Percentiles rank a stretch among this genome's conserved stretches.
phyloP scores from a whole-genome alignment of 2,888 invertebrate genomes.

The Bedellia somnulentella region DNA sequence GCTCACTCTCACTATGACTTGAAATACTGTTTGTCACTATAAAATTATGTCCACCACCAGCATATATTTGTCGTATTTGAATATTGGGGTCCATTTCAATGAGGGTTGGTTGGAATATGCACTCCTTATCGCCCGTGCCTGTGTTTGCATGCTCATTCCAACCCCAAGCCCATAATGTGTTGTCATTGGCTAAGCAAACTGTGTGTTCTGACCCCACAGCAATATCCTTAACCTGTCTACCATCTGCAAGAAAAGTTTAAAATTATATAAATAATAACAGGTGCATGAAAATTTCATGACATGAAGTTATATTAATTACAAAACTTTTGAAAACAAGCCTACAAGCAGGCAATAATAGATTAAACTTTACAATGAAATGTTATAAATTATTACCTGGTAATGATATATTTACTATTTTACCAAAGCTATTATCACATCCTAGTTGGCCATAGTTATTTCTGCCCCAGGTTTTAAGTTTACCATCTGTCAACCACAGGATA shows the following conservation, averaged over 20 bases:
- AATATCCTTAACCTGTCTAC: slow-evolving; percentile 53
- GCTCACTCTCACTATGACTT: not conserved
- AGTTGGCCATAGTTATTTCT: slow-evolving; percentile 81
- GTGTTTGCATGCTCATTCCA: slow-evolving; percentile 92
- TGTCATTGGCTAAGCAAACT: slow-evolving; percentile 66
- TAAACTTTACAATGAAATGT: not conserved
- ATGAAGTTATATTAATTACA: not conserved
- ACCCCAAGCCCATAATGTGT: slow-evolving; percentile 76
- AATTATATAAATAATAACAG: not conserved
- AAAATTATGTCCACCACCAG: slow-evolving; percentile 51
- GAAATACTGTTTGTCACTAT: slow-evolving; percentile 17
- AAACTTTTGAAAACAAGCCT: not conserved
- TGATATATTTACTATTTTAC: slow-evolving; percentile 27
- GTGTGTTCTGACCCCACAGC: slow-evolving; percentile 81
- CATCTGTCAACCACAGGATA: slow-evolving; percentile 63
- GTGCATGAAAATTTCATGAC: not conserved
- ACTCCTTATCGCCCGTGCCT: slow-evolving; percentile 56
- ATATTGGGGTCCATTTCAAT: slow-evolving; percentile 16
- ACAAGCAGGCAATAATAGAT: not conserved
- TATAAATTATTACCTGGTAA: slow-evolving; percentile 47
- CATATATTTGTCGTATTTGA: slow-evolving; percentile 28
- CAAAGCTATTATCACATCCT: slow-evolving; percentile 43
- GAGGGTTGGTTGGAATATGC: slow-evolving; percentile 27
- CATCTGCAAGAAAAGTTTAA: slow-evolving; percentile 32
- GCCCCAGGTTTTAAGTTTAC: slow-evolving; percentile 74